These are phyloP conservation scores for Kryptolebias ocellatus DNA, from an alignment of 2,797 vertebrate genomes.

Conservation along the genomic window DNA sequence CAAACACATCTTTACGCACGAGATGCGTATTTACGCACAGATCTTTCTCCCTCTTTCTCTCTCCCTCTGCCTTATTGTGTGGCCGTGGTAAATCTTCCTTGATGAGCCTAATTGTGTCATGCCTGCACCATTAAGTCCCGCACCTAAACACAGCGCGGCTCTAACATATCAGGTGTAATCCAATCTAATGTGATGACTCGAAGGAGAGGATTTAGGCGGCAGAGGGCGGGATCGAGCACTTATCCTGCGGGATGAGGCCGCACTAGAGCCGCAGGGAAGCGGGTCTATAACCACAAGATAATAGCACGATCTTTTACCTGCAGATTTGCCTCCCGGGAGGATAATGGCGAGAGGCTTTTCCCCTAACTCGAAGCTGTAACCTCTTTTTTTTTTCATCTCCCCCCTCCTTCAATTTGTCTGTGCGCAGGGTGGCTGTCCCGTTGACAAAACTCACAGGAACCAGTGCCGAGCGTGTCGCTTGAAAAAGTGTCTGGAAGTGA, in stretches of 20 bases:
- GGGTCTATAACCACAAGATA: slow-evolving; percentile 72
- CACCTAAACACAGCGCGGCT: slow-evolving; percentile 64
- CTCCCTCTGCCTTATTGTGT: neutral
- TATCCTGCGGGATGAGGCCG: slow-evolving; percentile 68
- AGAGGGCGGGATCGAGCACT: slow-evolving; percentile 78
- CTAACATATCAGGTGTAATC: slow-evolving; percentile 83
- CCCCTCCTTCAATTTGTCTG: neutral
- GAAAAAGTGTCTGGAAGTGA: slow-evolving; percentile 99
- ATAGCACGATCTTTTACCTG: slow-evolving; percentile 79
- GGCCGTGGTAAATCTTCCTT: slow-evolving; percentile 53
- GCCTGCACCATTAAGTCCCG: slow-evolving; percentile 61
- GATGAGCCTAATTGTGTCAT: slow-evolving; percentile 73
- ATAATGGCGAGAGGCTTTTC: slow-evolving; percentile 56
- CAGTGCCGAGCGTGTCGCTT: slow-evolving; percentile 97
- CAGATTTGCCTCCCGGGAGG: slow-evolving; percentile 69
- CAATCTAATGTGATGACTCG: slow-evolving; percentile 82
- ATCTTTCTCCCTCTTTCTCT: slow-evolving; percentile 11
- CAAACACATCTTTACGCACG: slow-evolving; percentile 35
- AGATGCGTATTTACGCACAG: slow-evolving; percentile 47
- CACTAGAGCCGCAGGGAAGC: slow-evolving; percentile 72
- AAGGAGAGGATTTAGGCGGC: slow-evolving; percentile 74
- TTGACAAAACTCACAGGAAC: slow-evolving; percentile 99
- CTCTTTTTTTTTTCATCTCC: neutral
- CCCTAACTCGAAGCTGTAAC: slow-evolving; percentile 43
- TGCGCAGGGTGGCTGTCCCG: slow-evolving; percentile 93